These are phyloP conservation scores for Delichon dasypus DNA, from an alignment of 2,797 vertebrate genomes.

Conservation along the genomic window DNA sequence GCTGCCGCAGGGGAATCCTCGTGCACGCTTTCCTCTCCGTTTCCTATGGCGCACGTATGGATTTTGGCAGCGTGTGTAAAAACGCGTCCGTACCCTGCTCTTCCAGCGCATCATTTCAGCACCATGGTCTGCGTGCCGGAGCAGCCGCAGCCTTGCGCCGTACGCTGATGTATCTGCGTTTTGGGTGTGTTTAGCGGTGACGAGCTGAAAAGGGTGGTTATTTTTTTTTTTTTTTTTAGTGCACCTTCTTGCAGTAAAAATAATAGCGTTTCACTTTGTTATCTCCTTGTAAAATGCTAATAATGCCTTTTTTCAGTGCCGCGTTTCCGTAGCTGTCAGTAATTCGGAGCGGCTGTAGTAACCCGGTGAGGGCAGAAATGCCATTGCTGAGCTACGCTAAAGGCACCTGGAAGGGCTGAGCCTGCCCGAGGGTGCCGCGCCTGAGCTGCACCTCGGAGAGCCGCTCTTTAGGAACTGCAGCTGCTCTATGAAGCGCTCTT, in stretches of 20 bases:
- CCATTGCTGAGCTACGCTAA: neutral
- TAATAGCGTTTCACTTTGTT: neutral
- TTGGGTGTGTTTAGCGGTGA: neutral
- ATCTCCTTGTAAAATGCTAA: neutral
- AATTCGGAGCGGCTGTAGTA: neutral
- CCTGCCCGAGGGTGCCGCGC: neutral
- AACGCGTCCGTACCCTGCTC: neutral
- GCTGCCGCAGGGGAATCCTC: neutral
- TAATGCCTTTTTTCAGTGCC: neutral
- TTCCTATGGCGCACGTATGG: neutral
- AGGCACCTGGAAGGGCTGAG: conserved; percentile 4
- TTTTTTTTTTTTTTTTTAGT: neutral
- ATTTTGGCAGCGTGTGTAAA: neutral
- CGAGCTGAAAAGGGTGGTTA: neutral
- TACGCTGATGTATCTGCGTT: neutral
- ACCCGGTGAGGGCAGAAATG: neutral
- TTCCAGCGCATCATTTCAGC: neutral
- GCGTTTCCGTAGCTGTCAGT: neutral
- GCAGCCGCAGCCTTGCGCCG: neutral
- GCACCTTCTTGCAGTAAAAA: neutral
- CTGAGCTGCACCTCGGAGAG: neutral
- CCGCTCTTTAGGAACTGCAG: neutral
- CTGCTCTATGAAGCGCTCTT: neutral
- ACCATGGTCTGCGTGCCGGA: neutral
- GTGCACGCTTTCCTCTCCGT: neutral